Percentiles rank a stretch among this genome's conserved stretches.
Evolutionary conservation across 1,140 invertebrate genomes (phyloP).

Genomic region (Nasonia vitripennis): DNA sequence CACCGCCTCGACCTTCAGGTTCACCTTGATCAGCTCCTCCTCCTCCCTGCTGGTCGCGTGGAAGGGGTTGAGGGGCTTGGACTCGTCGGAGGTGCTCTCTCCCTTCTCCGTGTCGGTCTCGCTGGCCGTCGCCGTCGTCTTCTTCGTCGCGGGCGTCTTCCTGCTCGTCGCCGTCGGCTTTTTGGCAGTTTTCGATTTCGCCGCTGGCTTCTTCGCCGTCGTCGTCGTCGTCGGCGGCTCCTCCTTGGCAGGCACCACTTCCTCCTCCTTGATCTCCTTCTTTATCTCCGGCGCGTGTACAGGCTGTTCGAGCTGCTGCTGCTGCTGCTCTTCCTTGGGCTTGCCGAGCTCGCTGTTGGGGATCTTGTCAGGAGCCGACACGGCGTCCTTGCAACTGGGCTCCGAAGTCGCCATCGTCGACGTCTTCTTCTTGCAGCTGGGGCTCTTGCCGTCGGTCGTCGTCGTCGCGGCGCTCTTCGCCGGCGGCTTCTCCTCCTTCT

Average conservation of each 20-base stretch:
- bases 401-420: background rate
- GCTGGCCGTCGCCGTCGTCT: conserved; percentile 56
- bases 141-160: conserved; percentile 59
- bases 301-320: conserved; percentile 52
- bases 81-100: conserved; percentile 66
- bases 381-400: background rate
- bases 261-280: conserved; percentile 65
- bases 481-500: conserved; percentile 66
- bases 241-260: conserved; percentile 67
- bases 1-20: conserved; percentile 67
- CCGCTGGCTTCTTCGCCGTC: conserved; percentile 57
- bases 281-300: conserved; percentile 63
- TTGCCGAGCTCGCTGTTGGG: conserved; percentile 60
- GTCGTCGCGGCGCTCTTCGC: conserved; percentile 64
- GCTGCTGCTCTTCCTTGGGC: conserved; percentile 11
- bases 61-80: conserved; percentile 50
- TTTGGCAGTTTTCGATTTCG: conserved; percentile 61
- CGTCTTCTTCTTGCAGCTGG: conserved; percentile 64
- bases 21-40: conserved; percentile 59
- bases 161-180: conserved; percentile 61
- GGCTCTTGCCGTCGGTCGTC: conserved; percentile 50
- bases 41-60: conserved; percentile 52
- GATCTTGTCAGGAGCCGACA: conserved; percentile 56
- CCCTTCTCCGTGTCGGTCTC: conserved; percentile 62
- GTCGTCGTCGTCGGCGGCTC: conserved; percentile 30